Conservation (phyloP, 1,140 invertebrate species). For the Drosophila nannoptera region DNA sequence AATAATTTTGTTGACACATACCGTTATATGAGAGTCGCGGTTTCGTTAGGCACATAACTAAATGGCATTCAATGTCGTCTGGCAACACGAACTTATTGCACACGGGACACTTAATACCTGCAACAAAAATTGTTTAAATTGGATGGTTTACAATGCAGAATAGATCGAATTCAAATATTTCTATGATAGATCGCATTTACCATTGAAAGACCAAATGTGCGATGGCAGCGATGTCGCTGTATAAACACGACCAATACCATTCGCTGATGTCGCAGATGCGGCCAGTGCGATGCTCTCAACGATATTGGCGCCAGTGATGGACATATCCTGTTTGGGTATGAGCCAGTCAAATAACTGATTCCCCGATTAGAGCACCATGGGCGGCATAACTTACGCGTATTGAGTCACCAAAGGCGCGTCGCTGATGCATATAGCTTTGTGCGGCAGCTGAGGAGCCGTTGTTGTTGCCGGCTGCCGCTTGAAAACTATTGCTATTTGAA, state of each 20-base stretch:
- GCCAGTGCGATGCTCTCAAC: conserved; percentile 80
- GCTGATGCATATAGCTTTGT: conserved; percentile 63
- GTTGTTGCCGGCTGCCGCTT: conserved; percentile 53
- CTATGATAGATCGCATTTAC: conserved; percentile 81
- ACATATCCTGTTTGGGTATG: conserved; percentile 51
- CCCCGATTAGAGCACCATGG: not conserved
- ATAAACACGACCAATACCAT: conserved; percentile 87
- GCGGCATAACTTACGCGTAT: conserved; percentile 52
- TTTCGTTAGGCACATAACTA: conserved; percentile 99
- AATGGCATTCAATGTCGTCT: conserved; percentile 98
- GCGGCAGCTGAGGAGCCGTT: conserved; percentile 55
- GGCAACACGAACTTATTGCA: conserved; percentile 98
- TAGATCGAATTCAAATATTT: not conserved
- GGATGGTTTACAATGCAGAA: not conserved
- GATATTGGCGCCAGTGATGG: conserved; percentile 73
- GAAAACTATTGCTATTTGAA: conserved; percentile 80
- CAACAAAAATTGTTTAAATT: not conserved
- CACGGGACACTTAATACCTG: conserved; percentile 98
- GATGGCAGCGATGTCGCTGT: conserved; percentile 93
- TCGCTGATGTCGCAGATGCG: conserved; percentile 78
- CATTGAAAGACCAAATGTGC: conserved; percentile 94
- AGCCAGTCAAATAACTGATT: too few relatives aligned
- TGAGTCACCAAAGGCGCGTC: conserved; percentile 62
- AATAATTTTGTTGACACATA: conserved; percentile 79
- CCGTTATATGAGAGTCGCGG: conserved; percentile 98